These are phyloP conservation scores for Castor canadensis DNA, from an alignment of 2,113 vertebrate species.

Conservation along the genomic window DNA sequence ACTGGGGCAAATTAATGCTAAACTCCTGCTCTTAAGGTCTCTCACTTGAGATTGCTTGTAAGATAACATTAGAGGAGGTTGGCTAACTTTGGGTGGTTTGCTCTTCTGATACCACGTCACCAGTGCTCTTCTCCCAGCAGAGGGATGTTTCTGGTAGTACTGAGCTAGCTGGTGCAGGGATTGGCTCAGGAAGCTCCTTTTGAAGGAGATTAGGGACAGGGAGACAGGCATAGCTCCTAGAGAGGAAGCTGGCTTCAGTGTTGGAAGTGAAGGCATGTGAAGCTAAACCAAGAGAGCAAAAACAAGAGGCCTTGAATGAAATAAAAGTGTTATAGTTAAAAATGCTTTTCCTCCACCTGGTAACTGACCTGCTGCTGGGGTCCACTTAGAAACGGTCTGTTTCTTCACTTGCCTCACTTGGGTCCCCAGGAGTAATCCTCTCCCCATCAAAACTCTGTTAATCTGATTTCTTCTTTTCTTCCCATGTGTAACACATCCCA, in stretches of 20 bases:
- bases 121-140: neutral
- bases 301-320: neutral
- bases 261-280: neutral
- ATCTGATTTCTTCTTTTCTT: constrained; percentile 21
- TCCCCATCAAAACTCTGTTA: neutral
- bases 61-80: neutral
- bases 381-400: rapidly evolving
- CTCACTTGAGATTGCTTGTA: neutral
- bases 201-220: neutral
- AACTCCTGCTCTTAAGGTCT: neutral
- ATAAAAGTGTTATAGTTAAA: neutral
- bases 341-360: neutral
- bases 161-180: rapidly evolving
- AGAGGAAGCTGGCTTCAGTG: neutral
- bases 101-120: no score
- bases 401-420: neutral
- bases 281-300: neutral
- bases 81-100: neutral
- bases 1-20: neutral
- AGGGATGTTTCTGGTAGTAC: rapidly evolving
- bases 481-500: neutral
- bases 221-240: rapidly evolving
- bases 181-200: neutral
- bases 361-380: rapidly evolving
- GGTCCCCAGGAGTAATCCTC: neutral